phyloP scores from a whole-genome alignment of 2,888 invertebrate species.

The Sinhomidia bicolor region DNA sequence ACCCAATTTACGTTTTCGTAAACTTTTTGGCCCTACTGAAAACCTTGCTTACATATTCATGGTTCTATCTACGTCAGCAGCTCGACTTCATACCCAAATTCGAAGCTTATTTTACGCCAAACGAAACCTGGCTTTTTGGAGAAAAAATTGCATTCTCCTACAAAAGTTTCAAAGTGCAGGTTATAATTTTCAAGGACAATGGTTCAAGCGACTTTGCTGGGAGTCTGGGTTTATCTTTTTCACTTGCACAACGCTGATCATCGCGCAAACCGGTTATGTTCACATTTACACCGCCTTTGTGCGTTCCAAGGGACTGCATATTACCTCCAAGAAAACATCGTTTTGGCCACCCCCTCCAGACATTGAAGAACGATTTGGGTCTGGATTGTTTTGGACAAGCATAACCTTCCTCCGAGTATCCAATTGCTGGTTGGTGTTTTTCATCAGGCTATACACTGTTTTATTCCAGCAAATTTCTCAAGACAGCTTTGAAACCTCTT shows the following conservation, averaged over 20 bases:
- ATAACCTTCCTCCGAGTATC: conserved; percentile 22
- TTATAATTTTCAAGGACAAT: conserved; percentile 1
- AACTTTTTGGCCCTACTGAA: conserved; percentile 66
- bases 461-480: conserved; percentile 28
- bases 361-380: conserved; percentile 36
- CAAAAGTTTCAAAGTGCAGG: conserved; percentile 52
- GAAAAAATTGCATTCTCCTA: conserved; percentile 20
- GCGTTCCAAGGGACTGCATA: background rate
- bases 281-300: background rate
- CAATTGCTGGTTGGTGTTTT: conserved; percentile 36
- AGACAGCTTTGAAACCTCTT: background rate
- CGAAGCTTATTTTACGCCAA: conserved; percentile 9
- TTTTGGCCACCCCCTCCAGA: conserved; percentile 36
- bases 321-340: background rate
- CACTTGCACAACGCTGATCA: background rate
- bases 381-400: conserved; percentile 44
- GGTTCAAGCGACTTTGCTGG: background rate
- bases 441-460: conserved; percentile 41
- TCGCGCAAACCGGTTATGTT: conserved; percentile 21
- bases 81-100: conserved; percentile 22
- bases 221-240: conserved; percentile 15
- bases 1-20: conserved; percentile 1
- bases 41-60: conserved; percentile 52
- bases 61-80: conserved; percentile 1
- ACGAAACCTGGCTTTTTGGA: conserved; percentile 14